A percentile compares a stretch with the other conserved stretches of the same genome.
These are phyloP conservation scores for Monomorium pharaonis DNA, from an alignment of 1,140 invertebrate genomes.

Conservation along the genomic window DNA sequence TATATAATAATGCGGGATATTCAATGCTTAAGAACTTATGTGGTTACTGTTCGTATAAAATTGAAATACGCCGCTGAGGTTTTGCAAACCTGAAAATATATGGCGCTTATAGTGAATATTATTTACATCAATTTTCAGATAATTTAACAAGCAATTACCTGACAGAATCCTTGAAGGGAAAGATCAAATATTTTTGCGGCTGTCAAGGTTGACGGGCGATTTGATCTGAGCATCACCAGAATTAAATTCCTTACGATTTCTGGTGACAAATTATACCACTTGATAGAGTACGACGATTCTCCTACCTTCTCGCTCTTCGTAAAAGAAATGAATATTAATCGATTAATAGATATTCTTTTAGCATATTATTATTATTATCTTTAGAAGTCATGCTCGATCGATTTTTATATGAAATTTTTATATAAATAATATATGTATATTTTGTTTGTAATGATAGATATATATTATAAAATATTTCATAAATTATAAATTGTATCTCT, in stretches of 20 bases:
- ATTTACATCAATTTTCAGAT: background rate
- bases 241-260: constrained; percentile 66
- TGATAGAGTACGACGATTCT: constrained; percentile 67
- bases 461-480: background rate
- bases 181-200: constrained; percentile 76
- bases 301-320: constrained; percentile 72
- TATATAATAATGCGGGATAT: background rate
- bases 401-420: background rate
- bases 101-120: background rate
- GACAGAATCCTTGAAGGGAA: constrained; percentile 75
- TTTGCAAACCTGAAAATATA: constrained; percentile 74
- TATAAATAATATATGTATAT: no score
- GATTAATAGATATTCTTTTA: background rate
- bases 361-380: background rate
- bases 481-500: background rate
- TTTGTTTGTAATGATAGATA: background rate
- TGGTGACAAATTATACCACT: constrained; percentile 75
- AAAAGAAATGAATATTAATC: background rate
- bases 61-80: constrained; percentile 79
- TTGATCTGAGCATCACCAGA: constrained; percentile 73
- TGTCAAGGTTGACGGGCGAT: constrained; percentile 68
- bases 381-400: background rate
- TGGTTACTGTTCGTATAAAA: constrained; percentile 73
- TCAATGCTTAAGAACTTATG: background rate
- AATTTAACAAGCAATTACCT: constrained; percentile 56